Evolutionary conservation across 2,888 invertebrate species (phyloP).

Genomic region (Apoda limacodes): DNA sequence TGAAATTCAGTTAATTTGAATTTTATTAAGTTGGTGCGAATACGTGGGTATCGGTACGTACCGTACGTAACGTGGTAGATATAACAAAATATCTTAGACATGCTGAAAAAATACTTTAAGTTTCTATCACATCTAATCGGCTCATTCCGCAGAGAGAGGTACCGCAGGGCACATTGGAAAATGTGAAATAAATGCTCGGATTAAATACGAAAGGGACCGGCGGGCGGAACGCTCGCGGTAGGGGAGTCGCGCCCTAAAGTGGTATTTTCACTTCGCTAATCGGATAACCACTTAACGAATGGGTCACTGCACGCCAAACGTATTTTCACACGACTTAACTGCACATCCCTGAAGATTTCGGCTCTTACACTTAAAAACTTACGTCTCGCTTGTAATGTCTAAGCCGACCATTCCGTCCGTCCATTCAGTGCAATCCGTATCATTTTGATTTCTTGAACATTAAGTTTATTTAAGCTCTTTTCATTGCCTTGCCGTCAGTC

Average conservation of each 20-base stretch:
- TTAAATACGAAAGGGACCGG: slow-evolving; percentile 64
- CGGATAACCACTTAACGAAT: slow-evolving; percentile 72
- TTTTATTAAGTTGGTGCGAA: too few species aligned
- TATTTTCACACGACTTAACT: slow-evolving; percentile 68
- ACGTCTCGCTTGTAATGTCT: slow-evolving; percentile 54
- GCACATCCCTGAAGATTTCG: slow-evolving; percentile 49
- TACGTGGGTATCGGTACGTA: too few species aligned
- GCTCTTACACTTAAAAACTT: slow-evolving; percentile 62
- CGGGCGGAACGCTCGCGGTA: slow-evolving; percentile 52
- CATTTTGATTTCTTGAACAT: slow-evolving; percentile 38
- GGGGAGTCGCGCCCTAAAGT: slow-evolving; percentile 67
- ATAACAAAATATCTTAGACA: too few species aligned
- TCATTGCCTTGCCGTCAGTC: slow-evolving; percentile 42
- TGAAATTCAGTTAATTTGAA: too few species aligned
- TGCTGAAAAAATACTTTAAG: too few species aligned
- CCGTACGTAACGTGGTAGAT: too few species aligned
- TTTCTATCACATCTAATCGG: too few species aligned
- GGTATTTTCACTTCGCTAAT: slow-evolving; percentile 73
- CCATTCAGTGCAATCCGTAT: slow-evolving; percentile 40
- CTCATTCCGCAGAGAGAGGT: slow-evolving; percentile 36
- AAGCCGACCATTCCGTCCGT: too few species aligned
- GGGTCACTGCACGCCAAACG: slow-evolving; percentile 69
- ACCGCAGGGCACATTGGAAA: slow-evolving; percentile 52
- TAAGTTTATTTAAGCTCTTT: slow-evolving; percentile 42
- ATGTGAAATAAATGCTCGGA: slow-evolving; percentile 67